Conservation (phyloP, 2,888 invertebrate species). For the Drosophila diplacantha region DNA sequence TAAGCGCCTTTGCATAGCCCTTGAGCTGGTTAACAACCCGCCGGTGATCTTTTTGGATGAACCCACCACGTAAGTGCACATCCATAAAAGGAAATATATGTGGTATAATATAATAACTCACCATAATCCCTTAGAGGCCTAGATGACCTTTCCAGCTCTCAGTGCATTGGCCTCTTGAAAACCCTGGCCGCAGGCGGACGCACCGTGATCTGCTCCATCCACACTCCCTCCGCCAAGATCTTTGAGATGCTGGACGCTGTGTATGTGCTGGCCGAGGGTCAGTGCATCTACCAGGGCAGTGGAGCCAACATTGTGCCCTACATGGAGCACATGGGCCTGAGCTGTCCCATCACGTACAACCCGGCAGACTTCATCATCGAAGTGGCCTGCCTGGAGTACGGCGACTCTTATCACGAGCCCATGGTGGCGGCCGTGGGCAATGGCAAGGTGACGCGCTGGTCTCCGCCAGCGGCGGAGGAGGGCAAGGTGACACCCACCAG, state of each 20-base stretch:
- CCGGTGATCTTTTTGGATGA: slow-evolving; percentile 97
- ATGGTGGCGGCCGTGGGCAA: slow-evolving; percentile 85
- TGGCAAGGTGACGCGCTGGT: slow-evolving; percentile 81
- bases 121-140: slow-evolving; percentile 82
- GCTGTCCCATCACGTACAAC: slow-evolving; percentile 95
- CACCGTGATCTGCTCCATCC: slow-evolving; percentile 95
- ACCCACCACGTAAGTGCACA: slow-evolving; percentile 89
- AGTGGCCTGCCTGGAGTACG: slow-evolving; percentile 89
- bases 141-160: slow-evolving; percentile 93
- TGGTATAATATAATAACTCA: background rate
- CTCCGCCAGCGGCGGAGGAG: slow-evolving; percentile 48
- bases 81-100: no score
- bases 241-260: slow-evolving; percentile 95
- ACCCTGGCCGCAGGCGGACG: slow-evolving; percentile 90
- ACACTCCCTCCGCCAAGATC: slow-evolving; percentile 96
- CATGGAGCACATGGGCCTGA: slow-evolving; percentile 85
- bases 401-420: slow-evolving; percentile 81
- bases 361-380: slow-evolving; percentile 96
- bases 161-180: slow-evolving; percentile 91
- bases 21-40: slow-evolving; percentile 94
- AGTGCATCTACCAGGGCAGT: slow-evolving; percentile 93
- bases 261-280: slow-evolving; percentile 91
- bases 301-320: slow-evolving; percentile 89
- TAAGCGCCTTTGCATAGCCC: slow-evolving; percentile 94
- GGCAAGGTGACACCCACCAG: slow-evolving; percentile 60